Percentiles rank a stretch among this genome's conserved stretches.
Conservation (phyloP, 2,797 vertebrate species). For the Sandelia bainsii region DNA sequence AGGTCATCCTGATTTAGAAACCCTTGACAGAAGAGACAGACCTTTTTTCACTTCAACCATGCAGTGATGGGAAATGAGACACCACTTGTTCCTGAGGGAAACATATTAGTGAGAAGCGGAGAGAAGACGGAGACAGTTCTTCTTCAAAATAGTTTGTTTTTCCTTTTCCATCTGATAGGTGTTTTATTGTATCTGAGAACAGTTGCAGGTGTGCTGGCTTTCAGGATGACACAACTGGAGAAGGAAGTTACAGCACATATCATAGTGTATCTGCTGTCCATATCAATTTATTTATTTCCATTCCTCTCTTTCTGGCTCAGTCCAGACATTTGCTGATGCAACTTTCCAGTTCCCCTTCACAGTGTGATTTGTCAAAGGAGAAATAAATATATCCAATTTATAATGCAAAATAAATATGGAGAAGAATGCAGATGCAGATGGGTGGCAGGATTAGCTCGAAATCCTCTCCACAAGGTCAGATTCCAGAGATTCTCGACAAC, state of each 20-base stretch:
- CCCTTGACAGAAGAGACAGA: slow-evolving; percentile 60
- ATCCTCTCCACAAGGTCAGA: slow-evolving; percentile 68
- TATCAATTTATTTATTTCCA: slow-evolving; percentile 35
- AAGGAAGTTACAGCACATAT: slow-evolving; percentile 42
- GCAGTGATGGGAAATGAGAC: slow-evolving; percentile 67
- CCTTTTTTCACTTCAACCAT: slow-evolving; percentile 69
- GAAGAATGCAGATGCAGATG: slow-evolving; percentile 71
- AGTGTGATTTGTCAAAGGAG: slow-evolving; percentile 59
- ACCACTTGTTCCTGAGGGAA: slow-evolving; percentile 63
- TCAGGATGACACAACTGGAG: slow-evolving; percentile 64
- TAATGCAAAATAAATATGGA: slow-evolving; percentile 63
- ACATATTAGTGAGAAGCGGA: slow-evolving; percentile 51
- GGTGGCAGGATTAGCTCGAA: slow-evolving; percentile 74
- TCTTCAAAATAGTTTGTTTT: slow-evolving; percentile 49
- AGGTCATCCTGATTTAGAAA: slow-evolving; percentile 75
- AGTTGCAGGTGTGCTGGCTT: slow-evolving; percentile 69
- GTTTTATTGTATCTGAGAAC: slow-evolving; percentile 46
- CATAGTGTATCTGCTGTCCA: slow-evolving; percentile 58
- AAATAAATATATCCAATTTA: slow-evolving; percentile 67
- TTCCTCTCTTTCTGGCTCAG: slow-evolving; percentile 34
- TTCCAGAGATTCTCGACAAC: slow-evolving; percentile 78
- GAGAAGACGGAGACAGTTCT: slow-evolving; percentile 48
- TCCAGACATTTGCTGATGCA: slow-evolving; percentile 54
- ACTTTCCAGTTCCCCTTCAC: slow-evolving; percentile 66
- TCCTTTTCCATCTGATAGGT: slow-evolving; percentile 17